Base-by-base conservation (phyloP, 2,113 vertebrate genomes). In the Dasyurus viverrinus region DNA sequence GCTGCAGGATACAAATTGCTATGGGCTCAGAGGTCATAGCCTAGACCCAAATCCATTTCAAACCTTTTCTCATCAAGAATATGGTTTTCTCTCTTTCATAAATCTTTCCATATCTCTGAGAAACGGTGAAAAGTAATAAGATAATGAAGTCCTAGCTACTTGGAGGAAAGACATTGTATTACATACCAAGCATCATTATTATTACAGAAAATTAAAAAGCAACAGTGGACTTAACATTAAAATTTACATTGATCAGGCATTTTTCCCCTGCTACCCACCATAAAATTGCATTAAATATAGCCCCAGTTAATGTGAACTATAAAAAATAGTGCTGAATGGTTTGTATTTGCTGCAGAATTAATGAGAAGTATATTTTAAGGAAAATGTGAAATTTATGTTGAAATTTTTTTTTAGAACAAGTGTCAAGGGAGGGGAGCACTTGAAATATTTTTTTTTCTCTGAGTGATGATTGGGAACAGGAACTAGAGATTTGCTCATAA, bases 311-410 rank as follows among this genome's bases (percentile, higher is more conserved):
- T 95, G 93, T 93, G 96, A 97, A 95, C 22, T 11, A 94, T 97
- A 96, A 97, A 96, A 96, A 97, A 93, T 92, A 93, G 53, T 97
- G 94, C 95, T 97, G 95, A 98, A 95, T 94, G 92, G 92, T 95
- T 98, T 97, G 90, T 96, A 94, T 97, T 96, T 95, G 91, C 92
- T 91, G 36, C 52, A 93, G 94, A 97, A 96, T 97, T 95, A 96
- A 93, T 96, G 91, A 53, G 92, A 94, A 95, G 93, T 95, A 53
- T 95, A 94, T 96, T 96, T 96, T 96, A 95, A 93, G 57, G 53
- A 93, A 96, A 94, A 90, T 89, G 92, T 93, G 89, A 91, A 95
- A 94, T 55, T 54, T 96, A 50, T 91, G 48, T 90, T 10, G 60
- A 50, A 90, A 84, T 12, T 92, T 92, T 60, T 89, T 91, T 94